Evolutionary conservation across 2,797 vertebrate species (phyloP).

Genomic region (Buphagus erythrorhynchus): DNA sequence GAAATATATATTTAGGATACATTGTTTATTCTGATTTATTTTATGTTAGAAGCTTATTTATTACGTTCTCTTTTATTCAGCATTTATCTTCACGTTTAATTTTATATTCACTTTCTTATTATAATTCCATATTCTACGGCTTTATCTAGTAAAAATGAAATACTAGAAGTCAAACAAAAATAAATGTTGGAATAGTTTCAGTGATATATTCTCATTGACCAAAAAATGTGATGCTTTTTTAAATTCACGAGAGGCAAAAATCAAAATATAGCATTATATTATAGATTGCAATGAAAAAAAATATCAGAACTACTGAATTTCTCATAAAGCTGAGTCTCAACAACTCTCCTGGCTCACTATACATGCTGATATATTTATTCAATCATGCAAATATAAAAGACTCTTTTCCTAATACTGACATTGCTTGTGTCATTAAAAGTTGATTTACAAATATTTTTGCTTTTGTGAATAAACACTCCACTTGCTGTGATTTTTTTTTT

Average conservation of each 20-base stretch:
- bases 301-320: not conserved
- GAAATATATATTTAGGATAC: not conserved
- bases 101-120: conserved; percentile 6
- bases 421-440: not conserved
- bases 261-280: not conserved
- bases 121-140: not conserved
- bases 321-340: not conserved
- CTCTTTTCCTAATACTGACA: not conserved
- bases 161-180: not conserved
- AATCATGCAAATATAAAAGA: not conserved
- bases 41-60: not conserved
- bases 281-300: not conserved
- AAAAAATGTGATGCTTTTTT: not conserved
- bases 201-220: not conserved
- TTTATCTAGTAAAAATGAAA: conserved; percentile 21
- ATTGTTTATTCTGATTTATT: conserved; percentile 26
- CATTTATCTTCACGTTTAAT: not conserved
- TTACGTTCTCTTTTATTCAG: not conserved
- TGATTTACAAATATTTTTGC: conserved; percentile 11
- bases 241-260: not conserved
- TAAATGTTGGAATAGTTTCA: not conserved
- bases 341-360: not conserved
- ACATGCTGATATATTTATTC: not conserved
- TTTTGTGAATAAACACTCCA: not conserved
- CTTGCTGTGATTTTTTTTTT: not conserved